phyloP scores from a whole-genome alignment of 1,140 invertebrate species.

The Phortica variegata region DNA sequence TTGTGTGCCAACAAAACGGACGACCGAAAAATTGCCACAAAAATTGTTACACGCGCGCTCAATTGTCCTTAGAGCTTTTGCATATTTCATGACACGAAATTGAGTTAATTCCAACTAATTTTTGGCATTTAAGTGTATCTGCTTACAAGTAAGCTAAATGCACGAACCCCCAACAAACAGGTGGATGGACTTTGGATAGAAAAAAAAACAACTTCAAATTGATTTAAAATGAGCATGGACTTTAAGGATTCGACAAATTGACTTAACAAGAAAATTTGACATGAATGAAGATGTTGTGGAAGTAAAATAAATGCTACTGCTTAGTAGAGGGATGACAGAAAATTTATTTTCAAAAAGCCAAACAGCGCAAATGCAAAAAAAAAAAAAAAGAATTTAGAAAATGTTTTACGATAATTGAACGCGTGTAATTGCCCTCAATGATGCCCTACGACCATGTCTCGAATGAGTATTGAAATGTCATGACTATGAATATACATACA shows the following conservation, averaged over 20 bases:
- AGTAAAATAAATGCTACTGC: too few relatives aligned
- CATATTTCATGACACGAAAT: constrained; percentile 51
- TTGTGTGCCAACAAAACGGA: constrained; percentile 13
- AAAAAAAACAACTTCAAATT: constrained; percentile 10
- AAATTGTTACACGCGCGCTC: too few relatives aligned
- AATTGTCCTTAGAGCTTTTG: constrained; percentile 21
- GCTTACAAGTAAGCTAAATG: too few relatives aligned
- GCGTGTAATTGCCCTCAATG: constrained; percentile 52
- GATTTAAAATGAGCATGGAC: constrained; percentile 9
- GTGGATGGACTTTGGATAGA: too few relatives aligned
- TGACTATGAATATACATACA: too few relatives aligned
- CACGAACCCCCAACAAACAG: too few relatives aligned
- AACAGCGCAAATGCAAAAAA: constrained; percentile 38
- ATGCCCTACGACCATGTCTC: constrained; percentile 15
- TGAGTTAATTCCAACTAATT: constrained; percentile 51
- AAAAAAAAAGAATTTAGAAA: constrained; percentile 28
- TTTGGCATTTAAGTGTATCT: constrained; percentile 2
- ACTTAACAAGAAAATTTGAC: too few relatives aligned
- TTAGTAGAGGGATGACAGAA: too few relatives aligned
- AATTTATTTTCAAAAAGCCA: too few relatives aligned
- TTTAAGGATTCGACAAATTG: constrained; percentile 12
- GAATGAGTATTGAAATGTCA: constrained; percentile 6
- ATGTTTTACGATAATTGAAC: constrained; percentile 56
- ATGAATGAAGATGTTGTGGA: too few relatives aligned
- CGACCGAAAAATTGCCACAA: constrained; percentile 8